Base-by-base conservation (phyloP, 2,888 invertebrate species). In the Drosophila stalkeri region DNA sequence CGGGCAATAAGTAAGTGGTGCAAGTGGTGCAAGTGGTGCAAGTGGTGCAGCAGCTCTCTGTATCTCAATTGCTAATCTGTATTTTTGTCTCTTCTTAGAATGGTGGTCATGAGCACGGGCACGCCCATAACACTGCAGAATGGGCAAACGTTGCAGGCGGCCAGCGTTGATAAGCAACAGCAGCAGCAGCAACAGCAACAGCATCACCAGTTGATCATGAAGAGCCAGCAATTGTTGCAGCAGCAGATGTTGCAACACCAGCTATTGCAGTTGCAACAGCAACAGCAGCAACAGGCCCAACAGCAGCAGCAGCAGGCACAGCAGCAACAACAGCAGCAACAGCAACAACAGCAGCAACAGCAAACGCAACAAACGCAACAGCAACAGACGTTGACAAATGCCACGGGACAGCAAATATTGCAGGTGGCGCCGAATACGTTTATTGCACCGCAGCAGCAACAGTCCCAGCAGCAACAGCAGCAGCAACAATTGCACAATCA, bases 1-100 rank as follows among this genome's bases (percentile, higher is more conserved):
- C 91, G 6, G 93, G 93, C 62, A 94, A 94, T 79, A 94, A 94
- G 94, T 94, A 91, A 93, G 93, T 89, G 27, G 14, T 47, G 12
- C 44, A 33, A 2, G 27, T 55, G 39, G 16, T 55, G 12, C 44
- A 33, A 2, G 27, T 55, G 39, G 16, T 55, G 23, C 56, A 7
- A 8, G 18, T 57, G 20, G 33, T 44, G 20, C n/a, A 31, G n/a
- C 31, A 2, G 5, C 9, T 35, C 5, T 12, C 14, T 6, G n/a
- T n/a, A 14, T 16, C 7, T 35, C 35, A 35, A 1, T n/a, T 41
- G 41, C n/a, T 43, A 44, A 43, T 44, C 31, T 20, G 1, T 14
- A 0, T 4, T 6, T 44, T 18, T n/a, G 3, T 20, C n/a, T 11
- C 16, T 46, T 74, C 76, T 7, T 47, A 93, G 93, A 83, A 93